Evolutionary conservation across 2,888 invertebrate genomes (phyloP), one percentile per base, ranked within the genome.

Genomic region (Iphiclides podalirius): DNA sequence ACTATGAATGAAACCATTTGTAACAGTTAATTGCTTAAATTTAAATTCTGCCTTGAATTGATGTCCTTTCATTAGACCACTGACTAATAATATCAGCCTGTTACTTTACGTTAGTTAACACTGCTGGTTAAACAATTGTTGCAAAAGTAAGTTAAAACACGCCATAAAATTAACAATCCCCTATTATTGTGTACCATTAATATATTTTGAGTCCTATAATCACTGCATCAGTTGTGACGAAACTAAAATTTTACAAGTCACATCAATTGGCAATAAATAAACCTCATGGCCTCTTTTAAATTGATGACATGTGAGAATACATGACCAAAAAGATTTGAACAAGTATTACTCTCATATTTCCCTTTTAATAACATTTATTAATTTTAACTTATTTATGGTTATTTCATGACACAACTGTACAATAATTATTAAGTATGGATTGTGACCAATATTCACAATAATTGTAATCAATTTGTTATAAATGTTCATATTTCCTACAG

Each of bases 41-140:
- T 14, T 23, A 42, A 42, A 28, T 9, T 41, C 11, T 2, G 17
- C 41, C 33, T 42, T 42, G 33, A 13, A 17, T 36, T n/a, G 16
- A 31, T 33, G 16, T 12, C 33, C 17, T 42, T 9, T 17, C 17
- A 42, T 12, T 16, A 2, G 28, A 14, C 4, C 16, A 33, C 9
- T 16, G 8, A 34, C 8, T n/a, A n/a, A n/a, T n/a, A n/a, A n/a
- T n/a, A n/a, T n/a, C n/a, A n/a, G n/a, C n/a, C n/a, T n/a, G n/a
- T n/a, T n/a, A n/a, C n/a, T n/a, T n/a, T n/a, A 17, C 8, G 14
- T 31, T 17, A 11, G 16, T 16, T 17, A 16, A 8, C 20, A 20
- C 20, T 20, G 20, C 20, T 20, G 20, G 6, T 20, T 20, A 6
- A 20, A 20, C 20, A n/a, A n/a, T n/a, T n/a, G 4, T 20, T 20